phyloP scores from a whole-genome alignment of 2,113 vertebrate species.

The Oryzias curvinotus region DNA sequence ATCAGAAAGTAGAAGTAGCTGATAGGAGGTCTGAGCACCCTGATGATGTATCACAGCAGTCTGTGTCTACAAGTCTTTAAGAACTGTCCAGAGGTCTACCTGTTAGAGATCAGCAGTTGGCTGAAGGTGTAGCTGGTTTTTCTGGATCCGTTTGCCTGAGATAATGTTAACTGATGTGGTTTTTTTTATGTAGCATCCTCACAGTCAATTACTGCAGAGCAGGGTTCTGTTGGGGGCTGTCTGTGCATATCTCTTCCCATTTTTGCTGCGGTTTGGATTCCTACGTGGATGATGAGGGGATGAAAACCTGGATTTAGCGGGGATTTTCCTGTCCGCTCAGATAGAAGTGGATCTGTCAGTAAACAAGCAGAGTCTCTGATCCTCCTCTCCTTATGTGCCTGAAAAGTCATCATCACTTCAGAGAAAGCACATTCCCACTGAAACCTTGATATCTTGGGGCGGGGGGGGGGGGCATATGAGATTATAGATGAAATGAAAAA shows the following conservation, averaged over 20 bases:
- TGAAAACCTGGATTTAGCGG: not conserved
- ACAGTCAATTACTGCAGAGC: not conserved
- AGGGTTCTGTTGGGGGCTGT: not conserved
- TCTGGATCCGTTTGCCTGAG: too few relatives aligned
- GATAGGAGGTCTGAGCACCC: slow-evolving; percentile 2
- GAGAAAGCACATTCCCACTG: slow-evolving; percentile 48
- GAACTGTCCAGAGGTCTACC: slow-evolving; percentile 3
- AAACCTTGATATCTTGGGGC: too few relatives aligned
- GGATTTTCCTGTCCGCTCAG: not conserved
- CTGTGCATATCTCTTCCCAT: not conserved
- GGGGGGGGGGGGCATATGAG: too few relatives aligned
- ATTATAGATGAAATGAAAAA: slow-evolving; percentile 38
- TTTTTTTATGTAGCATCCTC: too few relatives aligned
- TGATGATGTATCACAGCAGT: not conserved
- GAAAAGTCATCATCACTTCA: slow-evolving; percentile 47
- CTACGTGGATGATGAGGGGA: too few relatives aligned
- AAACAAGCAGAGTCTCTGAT: slow-evolving; percentile 6
- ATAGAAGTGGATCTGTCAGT: slow-evolving; percentile 2
- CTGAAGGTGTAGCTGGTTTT: not conserved
- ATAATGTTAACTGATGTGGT: too few relatives aligned
- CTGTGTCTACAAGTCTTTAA: not conserved
- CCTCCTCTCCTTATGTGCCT: slow-evolving; percentile 22
- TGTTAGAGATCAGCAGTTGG: not conserved
- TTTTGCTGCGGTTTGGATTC: not conserved
- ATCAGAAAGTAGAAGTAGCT: slow-evolving; percentile 2